Evolutionary conservation across 2,888 invertebrate genomes (phyloP).

Genomic region (Cantharis lateralis): DNA sequence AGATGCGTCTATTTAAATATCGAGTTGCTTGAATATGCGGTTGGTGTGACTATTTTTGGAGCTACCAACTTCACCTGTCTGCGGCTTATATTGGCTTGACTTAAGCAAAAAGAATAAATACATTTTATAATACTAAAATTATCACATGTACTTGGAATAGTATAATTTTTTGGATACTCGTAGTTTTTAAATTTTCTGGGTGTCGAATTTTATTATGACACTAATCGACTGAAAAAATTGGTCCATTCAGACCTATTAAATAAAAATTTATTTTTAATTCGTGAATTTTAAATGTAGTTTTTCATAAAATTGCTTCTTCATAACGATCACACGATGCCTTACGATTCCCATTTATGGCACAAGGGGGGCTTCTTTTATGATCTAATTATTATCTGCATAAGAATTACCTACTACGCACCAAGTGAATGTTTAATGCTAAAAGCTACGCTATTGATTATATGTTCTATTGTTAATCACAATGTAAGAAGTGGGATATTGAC

Average conservation of each 20-base stretch:
- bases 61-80: conserved; percentile 32
- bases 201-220: background rate
- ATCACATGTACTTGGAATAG: background rate
- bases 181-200: background rate
- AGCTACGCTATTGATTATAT: background rate
- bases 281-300: background rate
- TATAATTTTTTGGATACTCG: background rate
- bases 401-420: background rate
- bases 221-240: background rate
- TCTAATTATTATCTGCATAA: background rate
- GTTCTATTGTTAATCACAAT: background rate
- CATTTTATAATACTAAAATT: background rate
- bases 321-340: background rate
- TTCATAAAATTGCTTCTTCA: background rate
- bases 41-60: conserved; percentile 29
- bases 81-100: conserved; percentile 1
- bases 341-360: background rate
- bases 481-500: background rate
- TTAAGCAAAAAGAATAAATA: background rate
- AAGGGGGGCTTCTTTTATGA: background rate
- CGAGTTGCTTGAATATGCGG: conserved; percentile 22
- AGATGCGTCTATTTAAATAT: conserved; percentile 20
- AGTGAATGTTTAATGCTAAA: background rate
- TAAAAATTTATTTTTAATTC: background rate
- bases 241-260: background rate